Conservation (phyloP, 2,797 vertebrate genomes). For the Acrocephalus scirpaceus region DNA sequence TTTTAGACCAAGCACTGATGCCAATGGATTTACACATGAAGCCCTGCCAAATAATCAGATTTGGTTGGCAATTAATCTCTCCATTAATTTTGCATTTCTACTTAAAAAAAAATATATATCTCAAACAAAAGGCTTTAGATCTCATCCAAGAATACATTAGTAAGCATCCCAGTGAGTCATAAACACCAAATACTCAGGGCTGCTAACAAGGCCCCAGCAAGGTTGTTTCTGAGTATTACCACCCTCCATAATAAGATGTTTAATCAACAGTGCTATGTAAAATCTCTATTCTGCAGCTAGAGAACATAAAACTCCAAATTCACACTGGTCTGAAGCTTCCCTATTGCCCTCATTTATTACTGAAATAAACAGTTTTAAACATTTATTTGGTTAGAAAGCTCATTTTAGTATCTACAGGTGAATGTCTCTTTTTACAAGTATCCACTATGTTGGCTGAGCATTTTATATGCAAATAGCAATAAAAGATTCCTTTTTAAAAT, state of each 20-base stretch:
- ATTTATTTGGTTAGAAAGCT: not conserved
- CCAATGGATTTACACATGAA: not conserved
- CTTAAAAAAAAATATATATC: not conserved
- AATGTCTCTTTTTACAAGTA: not conserved
- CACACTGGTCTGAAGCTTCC: not conserved
- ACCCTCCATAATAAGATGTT: not conserved
- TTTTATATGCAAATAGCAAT: not conserved
- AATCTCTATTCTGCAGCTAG: not conserved
- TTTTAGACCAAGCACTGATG: not conserved
- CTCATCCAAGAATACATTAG: not conserved
- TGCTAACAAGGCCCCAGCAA: not conserved
- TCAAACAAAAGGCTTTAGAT: not conserved
- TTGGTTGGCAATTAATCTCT: not conserved
- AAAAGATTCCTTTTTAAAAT: not conserved
- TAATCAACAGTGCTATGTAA: not conserved
- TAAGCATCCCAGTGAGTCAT: not conserved
- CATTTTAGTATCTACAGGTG: not conserved
- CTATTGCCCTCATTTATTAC: not conserved
- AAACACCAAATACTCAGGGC: not conserved
- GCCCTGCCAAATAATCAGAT: not conserved
- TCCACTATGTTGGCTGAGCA: not conserved
- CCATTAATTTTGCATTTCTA: not conserved
- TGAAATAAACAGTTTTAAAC: not conserved
- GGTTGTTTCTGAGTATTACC: not conserved
- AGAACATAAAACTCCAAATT: not conserved